Percentiles rank a stretch among this genome's conserved stretches.
Conservation (phyloP, 2,113 vertebrate genomes). For the Conger conger region DNA sequence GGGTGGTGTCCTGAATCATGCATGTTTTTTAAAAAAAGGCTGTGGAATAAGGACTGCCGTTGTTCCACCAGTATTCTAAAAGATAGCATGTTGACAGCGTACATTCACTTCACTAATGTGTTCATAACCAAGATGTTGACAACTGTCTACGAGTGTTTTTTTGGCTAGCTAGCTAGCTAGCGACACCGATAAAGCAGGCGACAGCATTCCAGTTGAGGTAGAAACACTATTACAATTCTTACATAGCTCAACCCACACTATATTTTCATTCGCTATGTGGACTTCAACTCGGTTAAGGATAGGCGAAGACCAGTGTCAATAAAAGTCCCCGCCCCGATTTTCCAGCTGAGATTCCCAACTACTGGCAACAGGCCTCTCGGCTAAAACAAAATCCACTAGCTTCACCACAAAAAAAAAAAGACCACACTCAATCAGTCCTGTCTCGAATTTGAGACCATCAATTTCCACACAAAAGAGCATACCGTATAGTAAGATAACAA, state of each 20-base stretch:
- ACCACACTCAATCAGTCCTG: not conserved
- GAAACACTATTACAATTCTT: slow-evolving; percentile 33
- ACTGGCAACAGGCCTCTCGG: slow-evolving; percentile 59
- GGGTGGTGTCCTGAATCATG: too few relatives aligned
- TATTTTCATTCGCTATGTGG: slow-evolving; percentile 52
- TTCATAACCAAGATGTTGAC: too few relatives aligned
- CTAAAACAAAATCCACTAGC: not conserved
- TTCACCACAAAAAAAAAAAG: not conserved
- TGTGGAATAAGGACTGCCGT: not conserved
- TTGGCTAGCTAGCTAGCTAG: not conserved
- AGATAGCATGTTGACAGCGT: too few relatives aligned
- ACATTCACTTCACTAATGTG: too few relatives aligned
- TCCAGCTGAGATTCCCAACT: slow-evolving; percentile 68
- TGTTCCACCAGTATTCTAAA: not conserved
- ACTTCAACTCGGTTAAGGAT: slow-evolving; percentile 23
- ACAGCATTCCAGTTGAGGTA: not conserved
- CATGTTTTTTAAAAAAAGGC: not conserved
- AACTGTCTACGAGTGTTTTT: too few relatives aligned
- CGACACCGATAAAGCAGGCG: not conserved
- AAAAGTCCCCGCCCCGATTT: slow-evolving; percentile 44
- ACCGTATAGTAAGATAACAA: slow-evolving; percentile 97
- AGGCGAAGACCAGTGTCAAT: slow-evolving; percentile 50
- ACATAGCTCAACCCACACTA: slow-evolving; percentile 24
- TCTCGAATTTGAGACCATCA: not conserved
- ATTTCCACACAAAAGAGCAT: slow-evolving; percentile 48